Evolutionary conservation across 2,888 invertebrate genomes (phyloP).

Genomic region (Uropetala carovei): DNA sequence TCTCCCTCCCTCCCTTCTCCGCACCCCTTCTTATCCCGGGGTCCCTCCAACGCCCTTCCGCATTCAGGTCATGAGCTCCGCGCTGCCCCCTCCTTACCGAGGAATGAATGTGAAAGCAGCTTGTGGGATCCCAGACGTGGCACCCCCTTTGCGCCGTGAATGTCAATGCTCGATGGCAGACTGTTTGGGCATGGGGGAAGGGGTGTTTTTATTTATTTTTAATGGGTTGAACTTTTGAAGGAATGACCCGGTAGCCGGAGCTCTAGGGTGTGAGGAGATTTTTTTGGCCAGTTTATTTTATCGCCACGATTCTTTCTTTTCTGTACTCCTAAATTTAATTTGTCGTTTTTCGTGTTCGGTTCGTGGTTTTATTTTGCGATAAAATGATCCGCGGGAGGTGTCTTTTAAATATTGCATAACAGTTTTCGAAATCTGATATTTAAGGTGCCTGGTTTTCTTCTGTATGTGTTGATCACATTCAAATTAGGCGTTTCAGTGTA

Average conservation of each 20-base stretch:
- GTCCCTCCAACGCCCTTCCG: not conserved
- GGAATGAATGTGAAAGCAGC: slow-evolving; percentile 1
- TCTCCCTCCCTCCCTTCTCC: no score
- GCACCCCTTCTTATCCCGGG: no score
- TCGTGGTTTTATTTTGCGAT: no score
- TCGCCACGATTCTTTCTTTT: no score
- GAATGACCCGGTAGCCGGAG: not conserved
- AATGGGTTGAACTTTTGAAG: not conserved
- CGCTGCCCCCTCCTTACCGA: not conserved
- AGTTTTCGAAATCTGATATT: no score
- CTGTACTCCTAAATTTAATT: no score
- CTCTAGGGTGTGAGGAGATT: not conserved
- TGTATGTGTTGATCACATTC: no score
- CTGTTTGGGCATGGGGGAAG: not conserved
- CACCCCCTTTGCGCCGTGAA: not conserved
- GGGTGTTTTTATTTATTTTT: not conserved
- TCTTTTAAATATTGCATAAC: no score
- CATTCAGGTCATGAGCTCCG: slow-evolving; percentile 26
- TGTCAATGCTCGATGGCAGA: not conserved
- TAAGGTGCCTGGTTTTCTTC: no score
- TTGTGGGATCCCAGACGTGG: not conserved
- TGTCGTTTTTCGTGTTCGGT: no score
- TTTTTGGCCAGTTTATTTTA: not conserved
- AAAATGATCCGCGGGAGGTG: no score
- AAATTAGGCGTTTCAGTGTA: no score